Conservation (phyloP, 1,140 invertebrate species). For the Atta cephalotes region DNA sequence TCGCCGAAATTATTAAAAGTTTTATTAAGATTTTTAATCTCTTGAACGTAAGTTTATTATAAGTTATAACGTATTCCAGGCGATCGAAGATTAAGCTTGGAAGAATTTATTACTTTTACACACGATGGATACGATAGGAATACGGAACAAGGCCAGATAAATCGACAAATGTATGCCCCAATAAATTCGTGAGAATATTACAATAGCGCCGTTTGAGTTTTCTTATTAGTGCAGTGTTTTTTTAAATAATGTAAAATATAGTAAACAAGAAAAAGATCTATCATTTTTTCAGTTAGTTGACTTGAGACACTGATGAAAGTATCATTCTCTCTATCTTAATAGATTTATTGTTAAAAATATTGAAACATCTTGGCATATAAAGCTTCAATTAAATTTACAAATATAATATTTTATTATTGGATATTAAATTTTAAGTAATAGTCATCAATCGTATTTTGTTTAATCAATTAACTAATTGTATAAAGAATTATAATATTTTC, state of each 20-base stretch:
- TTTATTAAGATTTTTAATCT: background rate
- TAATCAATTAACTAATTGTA: background rate
- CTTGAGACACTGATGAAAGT: background rate
- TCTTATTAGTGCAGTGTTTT: background rate
- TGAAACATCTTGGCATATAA: background rate
- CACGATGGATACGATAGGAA: background rate
- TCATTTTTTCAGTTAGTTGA: background rate
- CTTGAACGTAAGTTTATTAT: background rate
- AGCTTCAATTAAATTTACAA: background rate
- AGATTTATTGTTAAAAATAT: background rate
- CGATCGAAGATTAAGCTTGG: slow-evolving; percentile 12
- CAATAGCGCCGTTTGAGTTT: slow-evolving; percentile 37
- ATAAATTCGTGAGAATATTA: slow-evolving; percentile 59
- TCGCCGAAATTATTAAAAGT: background rate
- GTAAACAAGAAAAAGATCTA: slow-evolving; percentile 10
- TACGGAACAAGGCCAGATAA: slow-evolving; percentile 18
- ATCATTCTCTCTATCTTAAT: background rate
- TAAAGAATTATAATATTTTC: background rate
- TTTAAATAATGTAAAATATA: slow-evolving; percentile 30
- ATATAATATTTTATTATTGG: background rate
- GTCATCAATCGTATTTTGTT: background rate
- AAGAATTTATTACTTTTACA: slow-evolving; percentile 33
- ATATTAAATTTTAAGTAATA: background rate
- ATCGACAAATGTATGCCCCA: slow-evolving; percentile 41
- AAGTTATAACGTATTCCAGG: background rate